Evolutionary conservation across 2,888 invertebrate species (phyloP).

Genomic region (Hemaris fuciformis): DNA sequence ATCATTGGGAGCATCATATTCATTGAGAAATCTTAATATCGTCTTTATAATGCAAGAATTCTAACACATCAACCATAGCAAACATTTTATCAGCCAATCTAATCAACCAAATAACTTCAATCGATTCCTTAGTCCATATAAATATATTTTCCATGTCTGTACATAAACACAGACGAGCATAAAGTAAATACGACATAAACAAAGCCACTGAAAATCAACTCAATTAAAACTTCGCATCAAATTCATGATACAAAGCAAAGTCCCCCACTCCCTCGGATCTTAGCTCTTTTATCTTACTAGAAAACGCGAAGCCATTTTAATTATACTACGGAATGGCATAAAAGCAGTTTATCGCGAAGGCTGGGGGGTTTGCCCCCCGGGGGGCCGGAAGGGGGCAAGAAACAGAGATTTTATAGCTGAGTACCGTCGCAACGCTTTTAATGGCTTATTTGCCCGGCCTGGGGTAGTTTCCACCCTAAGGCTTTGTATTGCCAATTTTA

Average conservation of each 20-base stretch:
- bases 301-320: slow-evolving; percentile 76
- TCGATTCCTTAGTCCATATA: no score
- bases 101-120: no score
- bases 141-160: no score
- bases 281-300: slow-evolving; percentile 59
- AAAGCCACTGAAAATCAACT: neutral
- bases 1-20: no score
- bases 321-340: slow-evolving; percentile 76
- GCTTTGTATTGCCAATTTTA: slow-evolving; percentile 73
- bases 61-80: no score
- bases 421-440: slow-evolving; percentile 75
- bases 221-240: slow-evolving; percentile 3
- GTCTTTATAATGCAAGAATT: no score
- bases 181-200: neutral
- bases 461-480: slow-evolving; percentile 53
- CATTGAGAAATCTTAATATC: no score
- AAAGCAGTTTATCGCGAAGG: slow-evolving; percentile 75
- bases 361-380: slow-evolving; percentile 30
- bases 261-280: slow-evolving; percentile 31
- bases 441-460: slow-evolving; percentile 80
- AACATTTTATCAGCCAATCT: no score
- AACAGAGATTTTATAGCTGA: slow-evolving; percentile 80
- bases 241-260: slow-evolving; percentile 9
- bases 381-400: slow-evolving; percentile 65
- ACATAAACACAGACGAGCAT: neutral